Conservation (phyloP, 2,888 invertebrate species). For the Pterostichus niger region DNA sequence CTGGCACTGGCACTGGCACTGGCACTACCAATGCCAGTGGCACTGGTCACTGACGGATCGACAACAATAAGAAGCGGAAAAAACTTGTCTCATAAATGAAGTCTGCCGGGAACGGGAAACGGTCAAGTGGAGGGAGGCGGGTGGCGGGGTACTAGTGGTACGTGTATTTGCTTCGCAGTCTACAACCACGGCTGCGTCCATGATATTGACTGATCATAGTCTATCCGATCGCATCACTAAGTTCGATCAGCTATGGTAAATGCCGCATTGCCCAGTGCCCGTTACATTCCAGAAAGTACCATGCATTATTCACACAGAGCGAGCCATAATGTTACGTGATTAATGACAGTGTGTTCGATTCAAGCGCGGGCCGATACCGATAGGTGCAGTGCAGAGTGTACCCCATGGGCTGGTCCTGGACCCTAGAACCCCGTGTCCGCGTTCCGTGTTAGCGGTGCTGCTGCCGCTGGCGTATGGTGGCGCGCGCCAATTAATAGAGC, state of each 20-base stretch:
- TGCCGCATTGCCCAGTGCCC: slow-evolving; percentile 10
- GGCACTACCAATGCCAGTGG: neutral
- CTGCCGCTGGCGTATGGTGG: neutral
- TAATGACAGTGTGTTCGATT: slow-evolving; percentile 25
- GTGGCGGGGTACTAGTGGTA: neutral
- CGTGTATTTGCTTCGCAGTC: slow-evolving; percentile 15
- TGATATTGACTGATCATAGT: slow-evolving; percentile 17
- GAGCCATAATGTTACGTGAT: slow-evolving; percentile 44
- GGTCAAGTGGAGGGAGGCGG: slow-evolving; percentile 26
- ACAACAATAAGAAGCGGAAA: slow-evolving; percentile 62
- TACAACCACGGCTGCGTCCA: neutral
- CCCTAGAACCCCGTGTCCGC: neutral
- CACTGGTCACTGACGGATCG: slow-evolving; percentile 55
- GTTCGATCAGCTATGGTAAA: slow-evolving; percentile 1
- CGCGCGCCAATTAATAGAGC: slow-evolving; percentile 35
- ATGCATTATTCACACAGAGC: slow-evolving; percentile 53
- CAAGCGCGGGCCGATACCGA: neutral
- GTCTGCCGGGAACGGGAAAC: slow-evolving; percentile 56
- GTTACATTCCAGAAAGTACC: slow-evolving; percentile 55
- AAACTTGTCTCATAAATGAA: slow-evolving; percentile 63
- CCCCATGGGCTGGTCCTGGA: neutral
- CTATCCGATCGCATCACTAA: neutral
- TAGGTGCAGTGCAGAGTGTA: neutral
- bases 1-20: too few relatives aligned
- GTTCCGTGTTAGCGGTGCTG: neutral